These are phyloP conservation scores for Micromussa lordhowensis DNA, from an alignment of 92 coral and sea anemone genomes.

Conservation along the genomic window DNA sequence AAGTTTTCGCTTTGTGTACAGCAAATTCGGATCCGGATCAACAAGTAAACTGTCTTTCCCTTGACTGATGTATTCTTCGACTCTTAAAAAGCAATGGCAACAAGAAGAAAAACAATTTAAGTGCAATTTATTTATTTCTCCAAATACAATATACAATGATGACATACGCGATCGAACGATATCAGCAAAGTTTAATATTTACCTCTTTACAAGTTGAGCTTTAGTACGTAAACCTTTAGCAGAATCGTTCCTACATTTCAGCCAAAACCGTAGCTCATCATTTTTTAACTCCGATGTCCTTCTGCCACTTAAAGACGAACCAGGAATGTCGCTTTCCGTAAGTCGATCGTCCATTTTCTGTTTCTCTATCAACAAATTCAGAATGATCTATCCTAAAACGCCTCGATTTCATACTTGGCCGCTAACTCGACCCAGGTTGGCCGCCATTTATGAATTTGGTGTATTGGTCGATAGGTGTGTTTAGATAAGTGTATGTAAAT, in stretches of 20 bases:
- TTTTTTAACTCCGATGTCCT: conserved; percentile 19
- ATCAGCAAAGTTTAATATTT: conserved; percentile 4
- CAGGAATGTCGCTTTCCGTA: conserved; percentile 32
- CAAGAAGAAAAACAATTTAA: neutral
- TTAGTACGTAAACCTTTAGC: conserved; percentile 28
- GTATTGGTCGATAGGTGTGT: no score
- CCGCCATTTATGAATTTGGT: no score
- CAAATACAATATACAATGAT: neutral
- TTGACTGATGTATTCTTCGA: neutral
- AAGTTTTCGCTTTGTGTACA: conserved; percentile 5
- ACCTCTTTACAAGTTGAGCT: conserved; percentile 35
- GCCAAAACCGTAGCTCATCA: conserved; percentile 48
- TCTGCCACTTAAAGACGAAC: conserved; percentile 35
- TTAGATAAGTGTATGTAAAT: no score
- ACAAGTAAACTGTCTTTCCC: neutral
- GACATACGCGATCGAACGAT: neutral
- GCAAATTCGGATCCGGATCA: neutral
- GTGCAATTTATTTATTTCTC: conserved; percentile 9
- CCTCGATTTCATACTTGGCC: no score
- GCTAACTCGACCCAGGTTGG: no score
- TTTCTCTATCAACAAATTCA: neutral
- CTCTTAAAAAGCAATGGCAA: neutral
- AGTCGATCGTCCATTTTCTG: neutral
- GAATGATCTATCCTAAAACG: neutral
- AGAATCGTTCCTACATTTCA: conserved; percentile 35